Evolutionary conservation across 2,888 invertebrate species (phyloP).

Genomic region (Drosophila robusta): DNA sequence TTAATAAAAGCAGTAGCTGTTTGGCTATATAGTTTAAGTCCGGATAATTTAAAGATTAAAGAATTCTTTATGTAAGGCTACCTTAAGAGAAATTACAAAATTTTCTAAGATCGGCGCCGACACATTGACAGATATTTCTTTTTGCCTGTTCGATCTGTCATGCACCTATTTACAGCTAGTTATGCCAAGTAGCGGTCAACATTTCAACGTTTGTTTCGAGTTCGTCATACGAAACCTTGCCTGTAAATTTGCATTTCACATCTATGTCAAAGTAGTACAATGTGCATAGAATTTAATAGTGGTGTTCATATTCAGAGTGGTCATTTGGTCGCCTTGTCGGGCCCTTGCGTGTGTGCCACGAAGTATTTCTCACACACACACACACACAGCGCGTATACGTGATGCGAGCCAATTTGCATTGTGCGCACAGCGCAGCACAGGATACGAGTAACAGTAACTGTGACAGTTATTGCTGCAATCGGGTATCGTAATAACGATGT

Average conservation of each 20-base stretch:
- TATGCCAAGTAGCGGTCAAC: too few species aligned
- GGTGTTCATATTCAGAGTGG: conserved; percentile 3
- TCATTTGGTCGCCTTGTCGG: conserved; percentile 8
- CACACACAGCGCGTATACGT: conserved; percentile 23
- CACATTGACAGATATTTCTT: too few species aligned
- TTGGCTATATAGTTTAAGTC: too few species aligned
- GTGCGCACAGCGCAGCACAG: conserved; percentile 21
- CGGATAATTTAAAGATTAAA: too few species aligned
- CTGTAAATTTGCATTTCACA: conserved; percentile 6
- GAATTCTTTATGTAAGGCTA: too few species aligned
- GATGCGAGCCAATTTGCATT: conserved; percentile 13
- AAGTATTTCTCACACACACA: not conserved
- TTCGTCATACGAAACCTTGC: not conserved
- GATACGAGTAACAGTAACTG: conserved; percentile 12
- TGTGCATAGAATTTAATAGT: conserved; percentile 4
- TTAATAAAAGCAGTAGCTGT: too few species aligned
- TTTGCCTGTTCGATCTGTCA: too few species aligned
- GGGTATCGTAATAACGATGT: conserved; percentile 6
- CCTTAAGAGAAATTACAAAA: too few species aligned
- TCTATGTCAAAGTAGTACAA: not conserved
- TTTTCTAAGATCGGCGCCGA: too few species aligned
- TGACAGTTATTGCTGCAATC: conserved; percentile 11
- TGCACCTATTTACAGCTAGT: too few species aligned
- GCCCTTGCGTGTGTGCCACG: conserved; percentile 22
- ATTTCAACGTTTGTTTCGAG: too few species aligned